Conservation (phyloP, 1,140 invertebrate genomes). For the Ceratina australensis region DNA sequence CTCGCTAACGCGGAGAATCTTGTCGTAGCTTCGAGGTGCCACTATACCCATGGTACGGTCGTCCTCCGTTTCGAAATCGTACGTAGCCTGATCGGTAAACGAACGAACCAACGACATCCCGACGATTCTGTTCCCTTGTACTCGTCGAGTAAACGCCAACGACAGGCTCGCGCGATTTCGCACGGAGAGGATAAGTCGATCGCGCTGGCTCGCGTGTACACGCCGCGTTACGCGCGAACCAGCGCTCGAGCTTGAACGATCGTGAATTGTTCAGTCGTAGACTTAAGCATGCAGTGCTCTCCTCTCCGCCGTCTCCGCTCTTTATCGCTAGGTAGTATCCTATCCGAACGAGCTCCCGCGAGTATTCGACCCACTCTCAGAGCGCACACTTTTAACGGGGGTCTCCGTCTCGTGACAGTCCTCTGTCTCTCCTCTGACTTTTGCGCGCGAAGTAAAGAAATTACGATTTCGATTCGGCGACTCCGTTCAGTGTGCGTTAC, state of each 20-base stretch:
- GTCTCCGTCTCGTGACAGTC: too few relatives aligned
- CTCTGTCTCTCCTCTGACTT: too few relatives aligned
- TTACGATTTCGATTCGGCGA: too few relatives aligned
- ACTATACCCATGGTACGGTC: constrained; percentile 77
- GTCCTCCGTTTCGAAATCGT: constrained; percentile 65
- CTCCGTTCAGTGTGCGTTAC: too few relatives aligned
- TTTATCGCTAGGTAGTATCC: too few relatives aligned
- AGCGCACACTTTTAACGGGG: too few relatives aligned
- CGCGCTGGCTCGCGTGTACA: neutral
- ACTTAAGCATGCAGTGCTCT: constrained; percentile 9
- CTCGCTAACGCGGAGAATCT: constrained; percentile 32
- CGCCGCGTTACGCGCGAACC: neutral
- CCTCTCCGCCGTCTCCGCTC: neutral
- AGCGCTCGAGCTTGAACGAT: constrained; percentile 27
- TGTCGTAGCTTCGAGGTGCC: constrained; percentile 73
- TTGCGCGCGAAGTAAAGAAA: too few relatives aligned
- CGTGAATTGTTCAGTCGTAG: constrained; percentile 25
- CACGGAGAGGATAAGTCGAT: neutral
- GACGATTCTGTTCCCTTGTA: neutral
- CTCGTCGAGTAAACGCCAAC: neutral
- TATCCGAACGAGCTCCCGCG: too few relatives aligned
- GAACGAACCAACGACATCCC: neutral
- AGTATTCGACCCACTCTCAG: too few relatives aligned
- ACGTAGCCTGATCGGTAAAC: constrained; percentile 51
- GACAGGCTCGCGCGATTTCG: constrained; percentile 4